Conservation (phyloP, 2,888 invertebrate genomes). For the Leucoma salicis region DNA sequence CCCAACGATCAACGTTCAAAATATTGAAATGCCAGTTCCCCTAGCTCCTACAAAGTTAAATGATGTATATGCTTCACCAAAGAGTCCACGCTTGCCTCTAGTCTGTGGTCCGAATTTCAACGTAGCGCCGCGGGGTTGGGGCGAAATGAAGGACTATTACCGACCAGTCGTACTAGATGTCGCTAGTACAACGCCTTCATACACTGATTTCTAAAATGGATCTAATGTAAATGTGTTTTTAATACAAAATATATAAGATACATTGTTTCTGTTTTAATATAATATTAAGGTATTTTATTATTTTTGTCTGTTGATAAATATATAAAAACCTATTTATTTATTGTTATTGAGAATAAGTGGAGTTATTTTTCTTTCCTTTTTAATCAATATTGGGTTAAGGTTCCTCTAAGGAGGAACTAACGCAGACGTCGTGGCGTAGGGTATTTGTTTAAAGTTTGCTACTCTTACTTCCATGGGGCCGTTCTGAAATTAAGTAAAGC, state of each 20-base stretch:
- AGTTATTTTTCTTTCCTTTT: too few relatives aligned
- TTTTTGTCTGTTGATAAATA: conserved; percentile 4
- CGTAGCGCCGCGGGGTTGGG: conserved; percentile 92
- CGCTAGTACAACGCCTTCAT: conserved; percentile 50
- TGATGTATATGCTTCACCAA: conserved; percentile 72
- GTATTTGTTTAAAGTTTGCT: too few relatives aligned
- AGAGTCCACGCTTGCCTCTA: conserved; percentile 63
- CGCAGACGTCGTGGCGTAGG: too few relatives aligned
- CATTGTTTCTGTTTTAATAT: conserved; percentile 13
- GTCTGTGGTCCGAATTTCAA: conserved; percentile 87
- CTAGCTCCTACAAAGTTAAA: conserved; percentile 74
- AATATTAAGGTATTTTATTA: conserved; percentile 10
- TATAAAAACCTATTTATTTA: conserved; percentile 1
- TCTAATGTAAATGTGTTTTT: conserved; percentile 15
- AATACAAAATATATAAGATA: conserved; percentile 1
- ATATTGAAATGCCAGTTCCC: conserved; percentile 61
- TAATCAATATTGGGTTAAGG: too few relatives aligned
- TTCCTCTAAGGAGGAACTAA: too few relatives aligned
- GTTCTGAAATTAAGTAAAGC: too few relatives aligned
- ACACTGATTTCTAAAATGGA: conserved; percentile 77
- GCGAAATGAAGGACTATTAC: conserved; percentile 85
- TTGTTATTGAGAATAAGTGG: too few relatives aligned
- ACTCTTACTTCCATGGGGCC: too few relatives aligned
- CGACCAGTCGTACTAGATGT: conserved; percentile 88
- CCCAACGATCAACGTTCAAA: conserved; percentile 56